Evolutionary conservation across 2,113 vertebrate species (phyloP).

Genomic region (Eidolon helvum): DNA sequence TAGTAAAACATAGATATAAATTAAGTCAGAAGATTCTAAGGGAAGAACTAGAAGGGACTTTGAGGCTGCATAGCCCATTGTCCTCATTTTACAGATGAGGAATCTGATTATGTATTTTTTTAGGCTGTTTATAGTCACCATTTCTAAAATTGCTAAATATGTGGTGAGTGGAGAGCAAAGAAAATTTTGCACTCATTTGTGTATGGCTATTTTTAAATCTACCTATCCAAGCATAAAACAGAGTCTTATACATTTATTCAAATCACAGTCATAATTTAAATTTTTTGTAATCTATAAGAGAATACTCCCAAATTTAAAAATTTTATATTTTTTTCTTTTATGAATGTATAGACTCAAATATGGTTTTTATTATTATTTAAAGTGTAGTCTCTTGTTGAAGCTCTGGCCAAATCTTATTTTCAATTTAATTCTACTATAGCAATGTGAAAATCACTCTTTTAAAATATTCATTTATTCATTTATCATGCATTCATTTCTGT

Average conservation of each 20-base stretch:
- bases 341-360: not conserved
- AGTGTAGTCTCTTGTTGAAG: not conserved
- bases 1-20: conserved; percentile 26
- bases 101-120: not conserved
- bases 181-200: not conserved
- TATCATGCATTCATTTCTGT: not conserved
- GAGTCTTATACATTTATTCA: not conserved
- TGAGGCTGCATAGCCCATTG: not conserved
- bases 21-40: conserved; percentile 47
- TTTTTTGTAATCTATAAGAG: not conserved
- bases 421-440: not conserved
- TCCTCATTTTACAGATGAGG: conserved; percentile 15
- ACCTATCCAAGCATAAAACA: not conserved
- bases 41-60: not conserved
- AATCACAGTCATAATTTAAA: not conserved
- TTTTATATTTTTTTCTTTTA: not conserved
- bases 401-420: not conserved
- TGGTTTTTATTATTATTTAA: not conserved
- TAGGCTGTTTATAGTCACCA: not conserved
- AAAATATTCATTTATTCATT: not conserved
- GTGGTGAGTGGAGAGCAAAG: not conserved
- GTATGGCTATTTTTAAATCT: not conserved
- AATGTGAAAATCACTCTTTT: not conserved
- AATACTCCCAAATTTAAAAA: not conserved
- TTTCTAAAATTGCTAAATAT: not conserved